These are phyloP conservation scores for Odobenus rosmarus DNA, from an alignment of 2,113 vertebrate genomes.

Conservation along the genomic window DNA sequence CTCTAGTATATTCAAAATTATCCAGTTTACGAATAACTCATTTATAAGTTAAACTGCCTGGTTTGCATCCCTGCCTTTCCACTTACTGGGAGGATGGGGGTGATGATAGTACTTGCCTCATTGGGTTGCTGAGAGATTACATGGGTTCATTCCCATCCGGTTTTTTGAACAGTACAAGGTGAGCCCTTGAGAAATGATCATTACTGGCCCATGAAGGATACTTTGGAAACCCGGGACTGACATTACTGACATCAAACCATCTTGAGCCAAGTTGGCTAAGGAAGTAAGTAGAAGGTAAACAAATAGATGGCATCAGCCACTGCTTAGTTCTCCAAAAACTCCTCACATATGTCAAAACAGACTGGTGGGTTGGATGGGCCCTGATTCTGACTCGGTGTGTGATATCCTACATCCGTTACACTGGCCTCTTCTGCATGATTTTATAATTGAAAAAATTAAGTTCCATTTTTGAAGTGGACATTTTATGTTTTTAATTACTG, in stretches of 20 bases:
- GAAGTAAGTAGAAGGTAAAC: background rate
- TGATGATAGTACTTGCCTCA: background rate
- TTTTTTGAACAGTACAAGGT: background rate
- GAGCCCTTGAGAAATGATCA: background rate
- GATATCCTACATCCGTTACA: background rate
- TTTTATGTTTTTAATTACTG: background rate
- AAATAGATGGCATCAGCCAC: background rate
- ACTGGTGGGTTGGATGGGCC: background rate
- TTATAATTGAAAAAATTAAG: background rate
- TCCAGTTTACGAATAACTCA: background rate
- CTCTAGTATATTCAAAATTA: background rate
- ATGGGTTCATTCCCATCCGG: background rate
- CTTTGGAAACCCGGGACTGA: background rate
- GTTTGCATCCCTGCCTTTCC: background rate
- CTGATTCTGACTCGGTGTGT: background rate
- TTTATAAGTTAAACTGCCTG: background rate
- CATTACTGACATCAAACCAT: background rate
- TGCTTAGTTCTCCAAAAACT: no score
- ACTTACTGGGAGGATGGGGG: background rate
- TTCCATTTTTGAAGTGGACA: background rate
- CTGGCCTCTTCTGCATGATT: background rate
- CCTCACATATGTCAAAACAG: background rate
- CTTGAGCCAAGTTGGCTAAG: background rate
- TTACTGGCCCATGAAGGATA: background rate
- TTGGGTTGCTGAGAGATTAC: background rate